phyloP scores from a whole-genome alignment of 2,888 invertebrate species.

The Epirrita christyi region DNA sequence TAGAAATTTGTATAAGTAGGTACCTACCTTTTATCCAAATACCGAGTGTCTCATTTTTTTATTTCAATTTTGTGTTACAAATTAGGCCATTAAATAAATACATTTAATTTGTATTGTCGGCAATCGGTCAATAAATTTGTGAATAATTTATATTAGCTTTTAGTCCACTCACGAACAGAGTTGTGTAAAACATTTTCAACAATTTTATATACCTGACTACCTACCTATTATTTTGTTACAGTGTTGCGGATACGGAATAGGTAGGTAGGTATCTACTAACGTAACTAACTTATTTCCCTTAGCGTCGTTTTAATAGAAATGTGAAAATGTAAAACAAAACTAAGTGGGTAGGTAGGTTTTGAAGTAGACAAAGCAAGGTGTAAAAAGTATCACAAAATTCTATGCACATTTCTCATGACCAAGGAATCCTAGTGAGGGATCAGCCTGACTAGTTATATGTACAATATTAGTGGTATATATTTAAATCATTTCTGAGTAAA shows the following conservation, averaged over 20 bases:
- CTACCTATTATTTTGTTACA: neutral
- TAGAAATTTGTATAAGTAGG: neutral
- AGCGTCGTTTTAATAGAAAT: too few species aligned
- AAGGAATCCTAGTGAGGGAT: too few species aligned
- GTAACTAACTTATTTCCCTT: too few species aligned
- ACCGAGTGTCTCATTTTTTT: neutral
- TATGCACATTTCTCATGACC: too few species aligned
- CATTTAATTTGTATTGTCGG: conserved; percentile 17
- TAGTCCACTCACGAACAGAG: neutral
- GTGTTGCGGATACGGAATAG: too few species aligned
- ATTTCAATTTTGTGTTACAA: conserved; percentile 16
- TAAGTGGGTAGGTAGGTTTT: too few species aligned
- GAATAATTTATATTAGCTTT: conserved; percentile 12
- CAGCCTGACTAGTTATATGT: neutral
- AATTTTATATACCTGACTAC: neutral
- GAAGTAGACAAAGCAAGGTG: too few species aligned
- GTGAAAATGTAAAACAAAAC: too few species aligned
- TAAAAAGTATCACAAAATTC: too few species aligned
- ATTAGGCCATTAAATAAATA: conserved; percentile 7
- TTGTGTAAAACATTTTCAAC: neutral
- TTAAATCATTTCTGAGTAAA: too few species aligned
- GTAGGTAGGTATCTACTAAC: too few species aligned
- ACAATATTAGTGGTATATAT: too few species aligned
- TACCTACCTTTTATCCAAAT: neutral
- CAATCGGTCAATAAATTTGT: conserved; percentile 4